A percentile compares a stretch with the other conserved stretches of the same genome.
phyloP scores from a whole-genome alignment of 2,888 invertebrate species.

The Drosophila pseudotalamancana region DNA sequence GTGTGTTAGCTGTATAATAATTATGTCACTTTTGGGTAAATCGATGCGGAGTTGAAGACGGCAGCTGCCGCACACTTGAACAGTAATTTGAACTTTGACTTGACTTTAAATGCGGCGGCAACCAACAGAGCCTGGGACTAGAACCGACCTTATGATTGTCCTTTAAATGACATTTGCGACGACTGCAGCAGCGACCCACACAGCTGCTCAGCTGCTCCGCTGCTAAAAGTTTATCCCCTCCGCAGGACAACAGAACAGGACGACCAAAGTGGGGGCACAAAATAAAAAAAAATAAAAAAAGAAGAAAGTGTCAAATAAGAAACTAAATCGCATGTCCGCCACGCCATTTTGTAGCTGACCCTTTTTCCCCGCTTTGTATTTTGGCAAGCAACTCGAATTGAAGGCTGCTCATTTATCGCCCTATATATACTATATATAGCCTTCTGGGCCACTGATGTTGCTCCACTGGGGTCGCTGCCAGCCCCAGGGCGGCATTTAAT shows the following conservation, averaged over 20 bases:
- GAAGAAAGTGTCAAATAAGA: constrained; percentile 76
- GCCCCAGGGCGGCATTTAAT: constrained; percentile 70
- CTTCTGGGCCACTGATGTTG: constrained; percentile 29
- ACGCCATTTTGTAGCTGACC: constrained; percentile 47
- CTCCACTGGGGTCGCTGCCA: constrained; percentile 51
- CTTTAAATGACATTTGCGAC: constrained; percentile 76
- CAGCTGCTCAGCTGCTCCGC: constrained; percentile 29
- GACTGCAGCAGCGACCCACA: constrained; percentile 45
- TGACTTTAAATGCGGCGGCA: constrained; percentile 62
- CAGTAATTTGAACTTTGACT: constrained; percentile 77
- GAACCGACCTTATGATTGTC: constrained; percentile 65
- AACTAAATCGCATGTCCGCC: constrained; percentile 75
- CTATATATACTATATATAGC: constrained; percentile 5
- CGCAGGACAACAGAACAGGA: background rate
- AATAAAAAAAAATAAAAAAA: background rate
- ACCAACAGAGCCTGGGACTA: constrained; percentile 2
- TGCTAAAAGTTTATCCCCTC: constrained; percentile 10
- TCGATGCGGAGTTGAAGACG: constrained; percentile 42
- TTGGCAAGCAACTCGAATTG: constrained; percentile 56
- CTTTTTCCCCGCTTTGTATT: constrained; percentile 55
- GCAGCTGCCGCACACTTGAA: constrained; percentile 57
- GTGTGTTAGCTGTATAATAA: constrained; percentile 62
- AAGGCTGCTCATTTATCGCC: constrained; percentile 47
- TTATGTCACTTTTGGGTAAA: constrained; percentile 71
- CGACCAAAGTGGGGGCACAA: background rate